These are phyloP conservation scores for Thaumatotibia leucotreta DNA, from an alignment of 1,140 invertebrate genomes.

Conservation along the genomic window DNA sequence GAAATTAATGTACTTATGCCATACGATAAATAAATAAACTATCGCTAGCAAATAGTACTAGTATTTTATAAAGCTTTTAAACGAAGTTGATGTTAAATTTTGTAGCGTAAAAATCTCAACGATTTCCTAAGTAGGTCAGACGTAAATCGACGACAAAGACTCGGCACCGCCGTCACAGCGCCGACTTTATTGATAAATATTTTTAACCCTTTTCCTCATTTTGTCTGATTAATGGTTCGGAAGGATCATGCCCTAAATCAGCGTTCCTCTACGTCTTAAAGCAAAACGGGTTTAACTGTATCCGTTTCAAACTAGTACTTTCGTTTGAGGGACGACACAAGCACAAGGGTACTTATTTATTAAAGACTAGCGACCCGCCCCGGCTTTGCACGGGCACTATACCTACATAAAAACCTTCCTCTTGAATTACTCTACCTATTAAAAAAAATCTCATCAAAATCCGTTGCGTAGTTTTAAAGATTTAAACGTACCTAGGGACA, in stretches of 20 bases:
- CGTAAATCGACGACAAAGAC: background rate
- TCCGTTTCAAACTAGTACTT: background rate
- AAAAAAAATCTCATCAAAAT: no score
- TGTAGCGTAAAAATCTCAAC: background rate
- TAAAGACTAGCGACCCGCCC: no score
- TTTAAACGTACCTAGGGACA: no score
- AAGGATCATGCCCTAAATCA: constrained; percentile 9
- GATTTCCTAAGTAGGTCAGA: background rate
- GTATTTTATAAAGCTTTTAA: background rate
- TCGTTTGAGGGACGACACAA: background rate
- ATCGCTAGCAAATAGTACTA: background rate
- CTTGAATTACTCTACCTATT: no score
- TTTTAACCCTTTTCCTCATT: constrained; percentile 14
- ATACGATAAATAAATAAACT: no score
- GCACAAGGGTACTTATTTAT: background rate
- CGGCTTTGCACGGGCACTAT: no score
- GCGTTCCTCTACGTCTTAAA: background rate
- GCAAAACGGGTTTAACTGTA: background rate
- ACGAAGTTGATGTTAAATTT: background rate
- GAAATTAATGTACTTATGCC: no score
- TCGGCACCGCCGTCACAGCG: background rate
- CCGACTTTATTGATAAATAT: constrained; percentile 12
- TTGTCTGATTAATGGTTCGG: constrained; percentile 11
- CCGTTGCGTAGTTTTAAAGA: no score
- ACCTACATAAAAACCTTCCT: no score